Evolutionary conservation across 1,140 invertebrate genomes (phyloP), one percentile per base, ranked within the genome.

Genomic region (Hetaerina americana): DNA sequence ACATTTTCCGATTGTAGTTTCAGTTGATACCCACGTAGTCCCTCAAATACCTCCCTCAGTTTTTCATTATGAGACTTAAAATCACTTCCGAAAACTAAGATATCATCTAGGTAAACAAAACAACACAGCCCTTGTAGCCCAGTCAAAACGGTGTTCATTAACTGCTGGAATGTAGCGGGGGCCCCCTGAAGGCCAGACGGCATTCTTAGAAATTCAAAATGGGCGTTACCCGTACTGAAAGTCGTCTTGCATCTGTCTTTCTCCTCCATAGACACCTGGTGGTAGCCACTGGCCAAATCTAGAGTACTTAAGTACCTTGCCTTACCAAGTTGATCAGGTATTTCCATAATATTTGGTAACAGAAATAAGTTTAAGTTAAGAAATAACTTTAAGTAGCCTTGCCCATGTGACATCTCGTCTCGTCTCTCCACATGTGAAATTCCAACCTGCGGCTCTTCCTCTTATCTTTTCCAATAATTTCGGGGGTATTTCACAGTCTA

Each of bases 331-430:
- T 79, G 77, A 73, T 85, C 80, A 26, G 87, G 75, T 26, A 80
- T 81, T 22, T 85, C 82, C 5, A 79, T 77, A 15, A 87, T 85
- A 15, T 81, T 73, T 5, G 85, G 85, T 8, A 88, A 68, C 0
- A 86, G 85, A 76, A 81, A 87, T n/a, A n/a, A n/a, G n/a, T n/a
- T n/a, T n/a, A n/a, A n/a, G n/a, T n/a, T n/a, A n/a, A n/a, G n/a
- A n/a, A n/a, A n/a, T n/a, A n/a, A n/a, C n/a, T n/a, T n/a, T n/a
- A n/a, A n/a, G n/a, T n/a, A n/a, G n/a, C n/a, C n/a, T n/a, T n/a
- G n/a, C n/a, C n/a, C n/a, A n/a, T n/a, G n/a, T n/a, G n/a, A n/a
- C n/a, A n/a, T n/a, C n/a, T n/a, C n/a, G n/a, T n/a, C n/a, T n/a
- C n/a, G n/a, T n/a, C n/a, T n/a, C n/a, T n/a, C n/a, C n/a, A n/a